Evolutionary conservation across 2,113 vertebrate species (phyloP).

Genomic region (Phasianus colchicus): DNA sequence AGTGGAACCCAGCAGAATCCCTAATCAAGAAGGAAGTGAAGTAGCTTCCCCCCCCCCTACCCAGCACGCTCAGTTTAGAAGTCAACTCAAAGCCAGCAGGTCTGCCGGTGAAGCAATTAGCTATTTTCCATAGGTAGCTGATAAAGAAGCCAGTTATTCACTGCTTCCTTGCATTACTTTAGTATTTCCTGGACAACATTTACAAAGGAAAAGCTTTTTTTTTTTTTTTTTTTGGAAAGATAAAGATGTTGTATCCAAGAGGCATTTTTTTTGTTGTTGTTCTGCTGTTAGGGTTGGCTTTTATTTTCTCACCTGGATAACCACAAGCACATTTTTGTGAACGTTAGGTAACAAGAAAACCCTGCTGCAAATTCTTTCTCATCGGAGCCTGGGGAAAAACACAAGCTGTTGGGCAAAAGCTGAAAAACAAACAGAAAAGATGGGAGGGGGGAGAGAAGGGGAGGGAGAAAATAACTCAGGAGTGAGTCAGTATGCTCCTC

Average conservation of each 20-base stretch:
- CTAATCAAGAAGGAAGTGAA: not conserved
- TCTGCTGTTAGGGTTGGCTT: not conserved
- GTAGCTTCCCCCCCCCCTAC: not conserved
- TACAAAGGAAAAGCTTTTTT: not conserved
- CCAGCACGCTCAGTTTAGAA: not conserved
- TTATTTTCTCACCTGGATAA: slow-evolving; percentile 34
- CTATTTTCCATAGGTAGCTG: not conserved
- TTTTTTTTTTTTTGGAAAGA: not conserved
- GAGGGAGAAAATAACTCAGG: slow-evolving; percentile 61
- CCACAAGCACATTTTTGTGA: slow-evolving; percentile 46
- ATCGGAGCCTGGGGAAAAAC: slow-evolving; percentile 25
- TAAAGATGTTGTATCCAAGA: not conserved
- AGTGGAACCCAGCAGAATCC: not conserved
- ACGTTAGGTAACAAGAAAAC: slow-evolving; percentile 12
- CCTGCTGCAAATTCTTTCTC: slow-evolving; percentile 20
- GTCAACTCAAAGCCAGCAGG: not conserved
- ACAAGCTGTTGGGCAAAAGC: slow-evolving; percentile 41
- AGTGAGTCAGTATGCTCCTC: slow-evolving; percentile 76
- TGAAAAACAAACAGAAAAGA: slow-evolving; percentile 56
- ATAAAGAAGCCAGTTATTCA: slow-evolving; percentile 28
- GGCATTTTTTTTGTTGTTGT: not conserved
- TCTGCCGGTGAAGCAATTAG: not conserved
- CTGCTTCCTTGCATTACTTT: not conserved
- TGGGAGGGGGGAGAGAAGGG: slow-evolving; percentile 33
- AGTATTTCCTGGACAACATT: not conserved